Conservation (phyloP, 2,888 invertebrate species). For the Synanthedon tipuliformis region DNA sequence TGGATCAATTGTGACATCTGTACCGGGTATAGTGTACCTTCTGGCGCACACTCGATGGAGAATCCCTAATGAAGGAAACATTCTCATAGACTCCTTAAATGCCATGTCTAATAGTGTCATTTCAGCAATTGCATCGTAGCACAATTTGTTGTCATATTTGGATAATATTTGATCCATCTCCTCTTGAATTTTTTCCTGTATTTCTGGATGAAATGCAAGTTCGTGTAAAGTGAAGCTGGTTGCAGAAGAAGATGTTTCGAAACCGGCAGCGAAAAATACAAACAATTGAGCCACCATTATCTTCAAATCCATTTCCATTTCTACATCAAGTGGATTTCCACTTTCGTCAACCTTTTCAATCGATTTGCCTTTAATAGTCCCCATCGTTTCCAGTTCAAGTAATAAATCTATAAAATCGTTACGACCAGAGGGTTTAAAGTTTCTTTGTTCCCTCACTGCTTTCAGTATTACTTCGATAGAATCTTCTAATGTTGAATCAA, state of each 20-base stretch:
- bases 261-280: conserved; percentile 17
- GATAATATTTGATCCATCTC: conserved; percentile 17
- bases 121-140: conserved; percentile 10
- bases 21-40: conserved; percentile 8
- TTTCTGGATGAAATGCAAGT: conserved; percentile 21
- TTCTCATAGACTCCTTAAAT: conserved; percentile 14
- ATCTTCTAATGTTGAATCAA: conserved; percentile 10
- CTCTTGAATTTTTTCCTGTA: conserved; percentile 19
- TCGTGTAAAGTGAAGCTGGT: conserved; percentile 24
- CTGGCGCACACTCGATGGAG: conserved; percentile 8
- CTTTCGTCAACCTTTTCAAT: conserved; percentile 6
- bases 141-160: conserved; percentile 8
- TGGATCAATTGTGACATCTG: conserved; percentile 32
- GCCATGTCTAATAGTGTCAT: conserved; percentile 10
- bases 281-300: conserved; percentile 12
- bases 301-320: conserved; percentile 8
- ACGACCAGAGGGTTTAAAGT: conserved; percentile 13
- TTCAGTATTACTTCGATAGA: background rate
- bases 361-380: conserved; percentile 6
- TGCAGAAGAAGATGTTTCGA: conserved; percentile 15
- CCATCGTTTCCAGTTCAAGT: conserved; percentile 14
- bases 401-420: conserved; percentile 40
- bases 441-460: conserved; percentile 6
- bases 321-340: conserved; percentile 5
- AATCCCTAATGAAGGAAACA: conserved; percentile 10